A percentile compares a stretch with the other conserved stretches of the same genome.
phyloP scores from a whole-genome alignment of 2,797 vertebrate genomes.

The Pogoniulus pusillus region DNA sequence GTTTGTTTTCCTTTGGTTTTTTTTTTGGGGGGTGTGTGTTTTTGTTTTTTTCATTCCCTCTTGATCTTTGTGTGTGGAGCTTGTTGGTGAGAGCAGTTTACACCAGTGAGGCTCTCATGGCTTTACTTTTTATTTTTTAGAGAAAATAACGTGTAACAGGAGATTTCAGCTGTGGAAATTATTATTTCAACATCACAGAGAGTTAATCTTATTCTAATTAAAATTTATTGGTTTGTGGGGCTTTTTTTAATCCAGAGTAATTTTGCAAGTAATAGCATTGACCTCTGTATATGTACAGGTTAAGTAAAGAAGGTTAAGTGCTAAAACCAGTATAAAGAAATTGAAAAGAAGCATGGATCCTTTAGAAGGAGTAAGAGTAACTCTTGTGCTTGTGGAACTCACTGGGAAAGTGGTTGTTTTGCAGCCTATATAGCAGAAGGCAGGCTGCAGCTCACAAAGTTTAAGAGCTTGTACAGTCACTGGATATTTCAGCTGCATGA shows the following conservation, averaged over 20 bases:
- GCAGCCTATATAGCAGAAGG: neutral
- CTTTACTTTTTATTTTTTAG: neutral
- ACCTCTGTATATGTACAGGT: neutral
- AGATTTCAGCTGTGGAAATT: neutral
- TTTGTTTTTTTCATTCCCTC: no score
- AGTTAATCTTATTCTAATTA: constrained; percentile 1
- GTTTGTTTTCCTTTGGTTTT: no score
- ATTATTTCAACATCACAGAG: neutral
- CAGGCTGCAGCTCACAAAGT: neutral
- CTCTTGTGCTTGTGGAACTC: neutral
- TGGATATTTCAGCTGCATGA: neutral
- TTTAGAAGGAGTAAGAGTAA: neutral
- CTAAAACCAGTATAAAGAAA: neutral
- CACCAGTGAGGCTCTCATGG: neutral
- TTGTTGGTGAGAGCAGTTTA: no score
- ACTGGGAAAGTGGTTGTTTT: neutral
- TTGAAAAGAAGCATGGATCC: neutral
- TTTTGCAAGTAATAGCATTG: constrained; percentile 3
- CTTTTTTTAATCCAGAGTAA: neutral
- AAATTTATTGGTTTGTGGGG: neutral
- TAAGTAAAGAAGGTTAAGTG: constrained; percentile 4
- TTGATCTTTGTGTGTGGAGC: no score
- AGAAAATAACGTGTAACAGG: neutral
- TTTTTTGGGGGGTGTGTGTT: no score
- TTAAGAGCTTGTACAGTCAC: neutral